Evolutionary conservation across 2,888 invertebrate genomes (phyloP).

Genomic region (Leptura quadrifasciata): DNA sequence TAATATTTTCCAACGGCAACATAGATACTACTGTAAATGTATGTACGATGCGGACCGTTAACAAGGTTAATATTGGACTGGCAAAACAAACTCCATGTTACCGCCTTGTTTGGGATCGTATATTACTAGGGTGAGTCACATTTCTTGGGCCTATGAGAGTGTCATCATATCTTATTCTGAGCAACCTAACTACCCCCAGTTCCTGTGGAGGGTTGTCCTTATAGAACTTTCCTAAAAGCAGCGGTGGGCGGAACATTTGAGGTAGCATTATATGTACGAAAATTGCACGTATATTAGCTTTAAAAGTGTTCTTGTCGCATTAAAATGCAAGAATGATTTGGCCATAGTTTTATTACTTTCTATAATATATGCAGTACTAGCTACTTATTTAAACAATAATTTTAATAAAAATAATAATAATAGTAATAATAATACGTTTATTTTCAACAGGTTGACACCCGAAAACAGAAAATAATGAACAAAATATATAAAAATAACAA

Average conservation of each 20-base stretch:
- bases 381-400: too few species aligned
- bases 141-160: constrained; percentile 60
- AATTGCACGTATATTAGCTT: too few species aligned
- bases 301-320: too few species aligned
- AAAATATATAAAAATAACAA: too few species aligned
- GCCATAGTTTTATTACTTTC: too few species aligned
- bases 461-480: too few species aligned
- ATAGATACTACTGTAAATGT: constrained; percentile 42
- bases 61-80: constrained; percentile 55
- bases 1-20: background rate
- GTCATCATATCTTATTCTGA: constrained; percentile 60
- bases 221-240: constrained; percentile 36
- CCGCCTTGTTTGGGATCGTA: constrained; percentile 46
- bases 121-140: constrained; percentile 52
- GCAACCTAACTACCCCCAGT: constrained; percentile 58
- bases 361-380: too few species aligned
- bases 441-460: too few species aligned
- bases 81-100: constrained; percentile 55
- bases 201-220: constrained; percentile 50
- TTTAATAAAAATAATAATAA: too few species aligned
- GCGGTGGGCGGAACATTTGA: constrained; percentile 37
- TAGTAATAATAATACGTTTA: too few species aligned
- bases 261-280: constrained; percentile 40
- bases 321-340: too few species aligned
- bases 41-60: constrained; percentile 59